phyloP scores from a whole-genome alignment of 2,888 invertebrate genomes.

The Eristalis arbustorum region DNA sequence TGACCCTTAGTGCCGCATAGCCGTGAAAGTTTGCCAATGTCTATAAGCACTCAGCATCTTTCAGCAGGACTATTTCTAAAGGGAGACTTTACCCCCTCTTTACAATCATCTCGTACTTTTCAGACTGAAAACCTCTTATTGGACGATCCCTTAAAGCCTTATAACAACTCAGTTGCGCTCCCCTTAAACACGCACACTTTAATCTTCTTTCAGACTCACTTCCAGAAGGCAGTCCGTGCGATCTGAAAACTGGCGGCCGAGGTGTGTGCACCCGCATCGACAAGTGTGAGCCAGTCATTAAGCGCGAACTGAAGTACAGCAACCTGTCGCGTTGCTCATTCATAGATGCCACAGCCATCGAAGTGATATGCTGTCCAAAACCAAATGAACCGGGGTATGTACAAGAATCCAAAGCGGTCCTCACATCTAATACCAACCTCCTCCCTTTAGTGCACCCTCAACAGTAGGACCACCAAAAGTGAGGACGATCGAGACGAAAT shows the following conservation, averaged over 20 bases:
- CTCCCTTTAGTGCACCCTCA: background rate
- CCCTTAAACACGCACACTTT: background rate
- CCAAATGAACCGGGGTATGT: background rate
- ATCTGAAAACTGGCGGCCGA: constrained; percentile 18
- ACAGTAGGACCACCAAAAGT: background rate
- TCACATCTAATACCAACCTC: background rate
- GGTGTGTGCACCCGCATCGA: constrained; percentile 73
- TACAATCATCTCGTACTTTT: too few species aligned
- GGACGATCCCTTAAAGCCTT: too few species aligned
- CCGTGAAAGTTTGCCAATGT: too few species aligned
- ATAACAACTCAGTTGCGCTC: too few species aligned
- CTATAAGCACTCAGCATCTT: too few species aligned
- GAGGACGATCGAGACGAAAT: background rate
- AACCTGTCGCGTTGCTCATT: constrained; percentile 74
- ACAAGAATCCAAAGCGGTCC: too few species aligned
- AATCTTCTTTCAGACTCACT: constrained; percentile 8
- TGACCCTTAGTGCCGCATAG: too few species aligned
- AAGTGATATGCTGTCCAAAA: constrained; percentile 76
- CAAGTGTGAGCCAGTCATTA: constrained; percentile 43
- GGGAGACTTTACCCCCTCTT: too few species aligned
- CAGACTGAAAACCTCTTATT: too few species aligned
- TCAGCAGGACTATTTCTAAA: too few species aligned
- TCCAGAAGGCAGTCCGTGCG: constrained; percentile 23
- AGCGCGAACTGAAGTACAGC: constrained; percentile 25
- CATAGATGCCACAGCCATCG: constrained; percentile 55